Conservation (phyloP, 2,797 vertebrate species). For the Lagocephalus sceleratus region DNA sequence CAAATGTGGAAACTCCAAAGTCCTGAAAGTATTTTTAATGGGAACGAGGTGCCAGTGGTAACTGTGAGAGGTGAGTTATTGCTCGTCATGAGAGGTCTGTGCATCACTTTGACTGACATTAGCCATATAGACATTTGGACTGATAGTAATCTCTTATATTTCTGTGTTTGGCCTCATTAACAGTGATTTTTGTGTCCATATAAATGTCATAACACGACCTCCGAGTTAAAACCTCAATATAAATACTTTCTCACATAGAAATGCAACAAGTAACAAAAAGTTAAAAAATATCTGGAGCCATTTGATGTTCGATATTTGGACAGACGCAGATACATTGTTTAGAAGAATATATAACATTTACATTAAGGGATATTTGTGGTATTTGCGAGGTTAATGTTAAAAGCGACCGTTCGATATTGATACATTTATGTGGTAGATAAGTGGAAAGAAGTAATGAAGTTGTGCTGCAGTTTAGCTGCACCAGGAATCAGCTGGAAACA, state of each 20-base stretch:
- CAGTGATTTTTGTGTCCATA: constrained; percentile 16
- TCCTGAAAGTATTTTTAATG: constrained; percentile 68
- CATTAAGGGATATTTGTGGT: constrained; percentile 36
- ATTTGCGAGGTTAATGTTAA: constrained; percentile 49
- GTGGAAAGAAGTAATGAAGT: constrained; percentile 34
- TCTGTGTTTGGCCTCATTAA: constrained; percentile 47
- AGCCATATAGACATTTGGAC: constrained; percentile 43
- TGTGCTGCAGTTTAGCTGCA: constrained; percentile 54
- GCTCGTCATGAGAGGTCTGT: constrained; percentile 60
- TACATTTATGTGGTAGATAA: constrained; percentile 43
- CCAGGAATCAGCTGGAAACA: constrained; percentile 23
- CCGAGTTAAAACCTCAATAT: constrained; percentile 63
- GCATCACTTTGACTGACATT: constrained; percentile 17
- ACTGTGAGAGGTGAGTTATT: constrained; percentile 66
- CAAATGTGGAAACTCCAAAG: constrained; percentile 37
- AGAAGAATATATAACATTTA: constrained; percentile 60
- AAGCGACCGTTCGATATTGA: constrained; percentile 53
- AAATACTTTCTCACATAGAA: constrained; percentile 51
- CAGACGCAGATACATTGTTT: constrained; percentile 59
- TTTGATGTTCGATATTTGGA: constrained; percentile 44
- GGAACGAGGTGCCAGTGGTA: constrained; percentile 55
- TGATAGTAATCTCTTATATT: constrained; percentile 7
- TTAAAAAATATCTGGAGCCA: constrained; percentile 46
- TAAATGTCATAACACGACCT: constrained; percentile 39
- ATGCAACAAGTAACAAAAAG: constrained; percentile 54